A percentile compares a stretch with the other conserved stretches of the same genome.
Conservation (phyloP, 2,888 invertebrate species). For the Cephus spinipes region DNA sequence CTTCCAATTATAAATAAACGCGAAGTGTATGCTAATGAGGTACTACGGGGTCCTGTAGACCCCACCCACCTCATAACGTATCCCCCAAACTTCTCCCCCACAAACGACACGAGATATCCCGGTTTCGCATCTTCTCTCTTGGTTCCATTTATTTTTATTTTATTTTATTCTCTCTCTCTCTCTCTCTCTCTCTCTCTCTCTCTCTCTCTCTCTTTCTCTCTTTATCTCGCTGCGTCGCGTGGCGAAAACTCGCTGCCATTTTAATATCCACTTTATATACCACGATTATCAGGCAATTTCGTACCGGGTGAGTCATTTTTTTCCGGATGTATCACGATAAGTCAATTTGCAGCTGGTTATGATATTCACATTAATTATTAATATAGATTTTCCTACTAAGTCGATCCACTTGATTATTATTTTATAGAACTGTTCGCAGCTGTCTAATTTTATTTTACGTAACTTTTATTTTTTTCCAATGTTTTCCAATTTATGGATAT, state of each 20-base stretch:
- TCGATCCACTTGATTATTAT: neutral
- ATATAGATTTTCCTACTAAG: neutral
- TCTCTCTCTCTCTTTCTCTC: no score
- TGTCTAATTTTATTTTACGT: neutral
- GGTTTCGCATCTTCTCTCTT: neutral
- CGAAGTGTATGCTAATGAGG: slow-evolving; percentile 6
- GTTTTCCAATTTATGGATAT: neutral
- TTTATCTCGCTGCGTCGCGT: neutral
- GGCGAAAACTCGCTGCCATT: slow-evolving; percentile 9
- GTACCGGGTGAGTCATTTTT: neutral
- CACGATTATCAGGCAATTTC: slow-evolving; percentile 1
- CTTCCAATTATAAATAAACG: neutral
- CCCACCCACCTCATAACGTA: neutral
- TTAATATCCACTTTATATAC: slow-evolving; percentile 35
- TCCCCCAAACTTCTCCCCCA: neutral
- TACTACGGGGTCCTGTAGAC: neutral
- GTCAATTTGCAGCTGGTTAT: neutral
- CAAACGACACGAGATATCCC: neutral
- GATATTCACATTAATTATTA: neutral
- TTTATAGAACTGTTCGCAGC: neutral
- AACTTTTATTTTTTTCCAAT: neutral
- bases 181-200: no score
- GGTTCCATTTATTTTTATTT: neutral
- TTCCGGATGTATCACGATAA: neutral
- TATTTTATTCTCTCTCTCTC: neutral